phyloP scores from a whole-genome alignment of 2,888 invertebrate species.

The Agrotis clavis region DNA sequence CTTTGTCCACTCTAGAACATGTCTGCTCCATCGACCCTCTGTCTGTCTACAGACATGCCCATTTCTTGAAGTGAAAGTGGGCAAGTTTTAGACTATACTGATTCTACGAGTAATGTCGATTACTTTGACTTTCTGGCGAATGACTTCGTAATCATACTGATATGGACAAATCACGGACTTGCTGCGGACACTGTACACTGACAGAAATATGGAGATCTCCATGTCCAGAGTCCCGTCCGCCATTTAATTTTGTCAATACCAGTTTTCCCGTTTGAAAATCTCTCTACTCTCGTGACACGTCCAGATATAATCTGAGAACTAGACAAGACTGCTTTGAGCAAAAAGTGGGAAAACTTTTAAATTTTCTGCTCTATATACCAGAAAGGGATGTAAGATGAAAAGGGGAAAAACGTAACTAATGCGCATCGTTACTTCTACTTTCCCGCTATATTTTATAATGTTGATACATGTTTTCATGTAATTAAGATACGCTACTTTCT shows the following conservation, averaged over 20 bases:
- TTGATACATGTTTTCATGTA: conserved; percentile 13
- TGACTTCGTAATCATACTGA: not conserved
- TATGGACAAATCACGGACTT: not conserved
- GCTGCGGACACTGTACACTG: not conserved
- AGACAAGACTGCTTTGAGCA: conserved; percentile 22
- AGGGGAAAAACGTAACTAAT: conserved; percentile 2
- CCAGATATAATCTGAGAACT: conserved; percentile 18
- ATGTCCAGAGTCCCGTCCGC: not conserved
- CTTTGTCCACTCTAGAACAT: too few relatives aligned
- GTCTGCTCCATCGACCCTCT: too few relatives aligned
- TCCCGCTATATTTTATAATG: not conserved
- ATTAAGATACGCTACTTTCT: not conserved
- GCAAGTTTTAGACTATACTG: too few relatives aligned
- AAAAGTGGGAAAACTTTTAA: conserved; percentile 15
- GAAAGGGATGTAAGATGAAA: conserved; percentile 25
- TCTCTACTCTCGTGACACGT: conserved; percentile 4
- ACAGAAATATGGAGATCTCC: not conserved
- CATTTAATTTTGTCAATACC: not conserved
- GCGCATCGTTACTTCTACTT: not conserved
- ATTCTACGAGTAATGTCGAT: too few relatives aligned
- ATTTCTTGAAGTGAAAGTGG: too few relatives aligned
- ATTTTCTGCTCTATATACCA: conserved; percentile 25
- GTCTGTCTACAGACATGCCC: too few relatives aligned
- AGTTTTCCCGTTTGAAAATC: not conserved
- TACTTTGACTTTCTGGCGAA: too few relatives aligned